These are phyloP conservation scores for Electrophaes corylata DNA, from an alignment of 2,888 invertebrate genomes.

Conservation along the genomic window DNA sequence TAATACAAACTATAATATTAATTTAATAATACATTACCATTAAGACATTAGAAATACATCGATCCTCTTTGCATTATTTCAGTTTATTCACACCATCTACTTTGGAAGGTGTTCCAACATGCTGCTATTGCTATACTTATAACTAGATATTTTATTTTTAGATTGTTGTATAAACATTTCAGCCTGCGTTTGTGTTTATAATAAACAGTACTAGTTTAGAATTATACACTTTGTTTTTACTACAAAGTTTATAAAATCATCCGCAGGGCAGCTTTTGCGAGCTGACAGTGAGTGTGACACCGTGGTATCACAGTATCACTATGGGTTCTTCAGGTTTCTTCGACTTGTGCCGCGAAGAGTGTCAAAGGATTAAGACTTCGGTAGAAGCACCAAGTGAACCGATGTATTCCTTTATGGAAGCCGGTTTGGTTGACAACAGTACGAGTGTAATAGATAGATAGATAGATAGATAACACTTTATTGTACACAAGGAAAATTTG, in stretches of 20 bases:
- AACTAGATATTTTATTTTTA: conserved; percentile 5
- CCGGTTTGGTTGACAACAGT: not conserved
- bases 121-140: conserved; percentile 12
- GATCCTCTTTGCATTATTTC: not conserved
- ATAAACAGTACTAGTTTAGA: conserved; percentile 4
- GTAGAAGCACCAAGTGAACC: not conserved
- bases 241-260: conserved; percentile 23
- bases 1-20: too few relatives aligned
- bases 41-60: not conserved
- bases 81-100: not conserved
- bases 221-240: conserved; percentile 20
- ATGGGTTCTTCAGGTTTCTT: conserved; percentile 7
- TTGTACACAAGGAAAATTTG: too few relatives aligned
- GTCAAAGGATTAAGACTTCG: not conserved
- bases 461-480: too few relatives aligned
- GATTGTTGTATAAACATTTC: conserved; percentile 3
- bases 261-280: conserved; percentile 19
- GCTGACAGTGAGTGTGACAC: conserved; percentile 7
- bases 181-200: not conserved
- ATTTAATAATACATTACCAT: too few relatives aligned
- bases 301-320: not conserved
- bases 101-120: not conserved
- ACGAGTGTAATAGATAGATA: too few relatives aligned
- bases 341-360: not conserved
- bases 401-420: not conserved